phyloP scores from a whole-genome alignment of 2,888 invertebrate species.

The Cataglyphis altisquamis region DNA sequence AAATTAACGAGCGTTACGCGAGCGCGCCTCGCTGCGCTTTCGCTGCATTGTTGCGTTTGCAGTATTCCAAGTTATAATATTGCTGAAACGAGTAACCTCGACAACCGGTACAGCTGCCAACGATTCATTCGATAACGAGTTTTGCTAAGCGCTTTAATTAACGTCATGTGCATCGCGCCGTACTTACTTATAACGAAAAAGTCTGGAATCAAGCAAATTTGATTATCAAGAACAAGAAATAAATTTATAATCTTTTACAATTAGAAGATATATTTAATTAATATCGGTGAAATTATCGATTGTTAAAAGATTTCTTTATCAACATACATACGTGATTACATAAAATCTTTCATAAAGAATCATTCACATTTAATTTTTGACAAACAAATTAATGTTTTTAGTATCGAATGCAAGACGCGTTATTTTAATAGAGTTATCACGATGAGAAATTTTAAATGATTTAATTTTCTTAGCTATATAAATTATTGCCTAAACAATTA shows the following conservation, averaged over 20 bases:
- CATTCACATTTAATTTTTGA: background rate
- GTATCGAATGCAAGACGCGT: background rate
- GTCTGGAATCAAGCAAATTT: background rate
- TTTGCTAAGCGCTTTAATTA: conserved; percentile 76
- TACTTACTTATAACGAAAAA: conserved; percentile 22
- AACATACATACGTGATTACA: background rate
- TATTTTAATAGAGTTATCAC: background rate
- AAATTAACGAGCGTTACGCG: conserved; percentile 29
- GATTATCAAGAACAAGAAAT: background rate
- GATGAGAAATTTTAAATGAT: background rate
- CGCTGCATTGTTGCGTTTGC: conserved; percentile 20
- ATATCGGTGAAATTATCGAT: background rate
- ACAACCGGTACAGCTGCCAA: conserved; percentile 66
- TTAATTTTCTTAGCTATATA: background rate
- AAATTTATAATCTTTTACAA: background rate
- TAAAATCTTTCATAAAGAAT: background rate
- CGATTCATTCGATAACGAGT: conserved; percentile 75
- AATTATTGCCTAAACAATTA: background rate
- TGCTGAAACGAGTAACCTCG: conserved; percentile 59
- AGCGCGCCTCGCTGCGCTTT: conserved; percentile 1
- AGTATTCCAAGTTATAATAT: conserved; percentile 45
- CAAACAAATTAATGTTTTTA: background rate
- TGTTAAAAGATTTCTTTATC: background rate
- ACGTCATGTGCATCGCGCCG: conserved; percentile 59
- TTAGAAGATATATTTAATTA: background rate